Evolutionary conservation across 2,797 vertebrate species (phyloP), one percentile per base, ranked within the genome.

Genomic region (Liparis tanakae): DNA sequence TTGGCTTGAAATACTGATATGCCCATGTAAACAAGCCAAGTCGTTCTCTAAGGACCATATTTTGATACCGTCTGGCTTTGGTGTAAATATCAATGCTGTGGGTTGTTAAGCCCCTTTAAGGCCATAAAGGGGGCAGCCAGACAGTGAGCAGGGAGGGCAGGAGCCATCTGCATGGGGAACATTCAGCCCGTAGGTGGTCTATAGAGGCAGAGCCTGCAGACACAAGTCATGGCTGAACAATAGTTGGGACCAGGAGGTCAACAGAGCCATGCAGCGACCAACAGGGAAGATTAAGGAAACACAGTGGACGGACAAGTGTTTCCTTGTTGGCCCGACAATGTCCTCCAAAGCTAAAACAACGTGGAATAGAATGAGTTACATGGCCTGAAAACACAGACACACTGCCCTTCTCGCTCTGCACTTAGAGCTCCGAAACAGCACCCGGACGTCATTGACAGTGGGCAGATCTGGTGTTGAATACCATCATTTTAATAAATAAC

Each of bases 141-240:
- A 34, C 46, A 55, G 64, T 59, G 25, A 72, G 56, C 25, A 25
- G 67, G 36, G 37, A 66, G 46, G 46, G 18, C 72, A 54, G 6
- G 25, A 55, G 56, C 68, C 59, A 53, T 46, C n/a, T 39, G 13
- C 39, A 12, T 43, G 6, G 62, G 62, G 61, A 65, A 77, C 57
- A 56, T 76, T 80, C 61, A 84, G 46, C 22, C 54, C 61, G 76
- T 74, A 72, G 84, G 87, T 88, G 88, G 90, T 88, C 80, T 71
- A 61, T 37, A 22, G 41, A 22, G 71, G 33, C 51, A 43, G 46
- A 73, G 55, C 30, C 66, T 50, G 53, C 60, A 81, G 63, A 82
- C 80, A 78, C 79, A 71, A 71, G 74, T 30, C 25, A 30, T 54
- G 71, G 57, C 60, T n/a, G 69, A 79, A 92, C 77, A 90, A 89